Conservation (phyloP, 1,140 invertebrate species). For the Batillaria attramentaria region DNA sequence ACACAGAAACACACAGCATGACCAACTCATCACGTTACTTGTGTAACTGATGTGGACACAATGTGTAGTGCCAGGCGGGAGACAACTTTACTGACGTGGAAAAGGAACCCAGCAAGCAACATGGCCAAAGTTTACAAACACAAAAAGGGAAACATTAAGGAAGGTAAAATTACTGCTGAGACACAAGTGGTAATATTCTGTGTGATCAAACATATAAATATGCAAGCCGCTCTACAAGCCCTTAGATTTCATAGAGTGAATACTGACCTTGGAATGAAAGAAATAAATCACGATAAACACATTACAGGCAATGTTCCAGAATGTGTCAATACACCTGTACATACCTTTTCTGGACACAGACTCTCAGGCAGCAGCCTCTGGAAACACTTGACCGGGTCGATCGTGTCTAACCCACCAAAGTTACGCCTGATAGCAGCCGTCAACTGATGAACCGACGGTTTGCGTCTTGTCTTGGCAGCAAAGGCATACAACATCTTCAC, state of each 20-base stretch:
- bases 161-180: not conserved
- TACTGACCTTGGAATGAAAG: not conserved
- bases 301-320: not conserved
- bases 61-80: not conserved
- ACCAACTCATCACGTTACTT: too few relatives aligned
- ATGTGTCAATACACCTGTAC: not conserved
- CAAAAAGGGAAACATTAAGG: not conserved
- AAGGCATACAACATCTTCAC: conserved; percentile 64
- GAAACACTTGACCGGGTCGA: conserved; percentile 56
- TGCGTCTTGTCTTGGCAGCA: conserved; percentile 38
- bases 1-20: conserved; percentile 28
- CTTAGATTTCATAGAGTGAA: not conserved
- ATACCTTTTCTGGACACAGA: conserved; percentile 36
- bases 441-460: conserved; percentile 52
- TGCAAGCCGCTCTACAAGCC: not conserved
- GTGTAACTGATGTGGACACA: not conserved
- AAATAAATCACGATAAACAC: not conserved
- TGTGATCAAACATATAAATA: not conserved
- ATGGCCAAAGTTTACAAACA: not conserved
- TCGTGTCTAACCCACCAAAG: conserved; percentile 61
- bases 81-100: not conserved
- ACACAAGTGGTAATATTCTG: too few relatives aligned
- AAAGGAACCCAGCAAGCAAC: too few relatives aligned
- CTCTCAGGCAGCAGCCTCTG: conserved; percentile 33
- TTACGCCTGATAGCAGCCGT: conserved; percentile 60